Conservation (phyloP, 2,797 vertebrate species). For the Myotis findleyi region DNA sequence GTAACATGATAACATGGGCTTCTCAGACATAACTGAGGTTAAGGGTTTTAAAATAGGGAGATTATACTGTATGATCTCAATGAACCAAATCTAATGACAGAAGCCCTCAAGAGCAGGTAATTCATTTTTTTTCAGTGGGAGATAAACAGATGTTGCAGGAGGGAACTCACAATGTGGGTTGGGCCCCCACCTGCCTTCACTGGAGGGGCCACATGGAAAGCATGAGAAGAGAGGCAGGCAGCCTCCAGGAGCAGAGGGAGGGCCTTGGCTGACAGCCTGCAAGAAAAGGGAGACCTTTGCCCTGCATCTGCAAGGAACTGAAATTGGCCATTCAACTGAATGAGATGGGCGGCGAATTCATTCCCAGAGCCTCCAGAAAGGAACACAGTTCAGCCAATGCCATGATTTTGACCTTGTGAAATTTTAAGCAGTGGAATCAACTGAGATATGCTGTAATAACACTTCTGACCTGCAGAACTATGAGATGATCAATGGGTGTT, state of each 20-base stretch:
- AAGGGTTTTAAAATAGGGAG: background rate
- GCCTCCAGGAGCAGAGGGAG: background rate
- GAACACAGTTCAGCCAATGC: background rate
- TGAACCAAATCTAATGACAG: background rate
- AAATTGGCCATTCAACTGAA: background rate
- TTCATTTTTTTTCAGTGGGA: background rate
- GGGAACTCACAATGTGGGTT: background rate
- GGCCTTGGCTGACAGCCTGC: background rate
- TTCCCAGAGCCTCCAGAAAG: background rate
- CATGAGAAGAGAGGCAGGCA: fast-evolving
- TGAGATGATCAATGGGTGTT: background rate
- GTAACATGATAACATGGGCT: background rate
- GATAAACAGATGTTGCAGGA: background rate
- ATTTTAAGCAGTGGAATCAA: background rate
- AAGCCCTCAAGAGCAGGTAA: background rate
- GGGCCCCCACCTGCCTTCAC: background rate
- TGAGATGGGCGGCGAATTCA: background rate
- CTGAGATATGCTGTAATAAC: background rate
- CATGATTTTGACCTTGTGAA: background rate
- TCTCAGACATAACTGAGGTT: background rate
- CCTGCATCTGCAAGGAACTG: background rate
- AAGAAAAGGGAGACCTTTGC: background rate
- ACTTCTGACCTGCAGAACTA: background rate
- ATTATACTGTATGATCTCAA: background rate
- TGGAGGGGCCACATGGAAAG: background rate